Percentiles rank a stretch among this genome's conserved stretches.
These are phyloP conservation scores for Tachyglossus aculeatus DNA, from an alignment of 2,797 vertebrate species.

Conservation along the genomic window DNA sequence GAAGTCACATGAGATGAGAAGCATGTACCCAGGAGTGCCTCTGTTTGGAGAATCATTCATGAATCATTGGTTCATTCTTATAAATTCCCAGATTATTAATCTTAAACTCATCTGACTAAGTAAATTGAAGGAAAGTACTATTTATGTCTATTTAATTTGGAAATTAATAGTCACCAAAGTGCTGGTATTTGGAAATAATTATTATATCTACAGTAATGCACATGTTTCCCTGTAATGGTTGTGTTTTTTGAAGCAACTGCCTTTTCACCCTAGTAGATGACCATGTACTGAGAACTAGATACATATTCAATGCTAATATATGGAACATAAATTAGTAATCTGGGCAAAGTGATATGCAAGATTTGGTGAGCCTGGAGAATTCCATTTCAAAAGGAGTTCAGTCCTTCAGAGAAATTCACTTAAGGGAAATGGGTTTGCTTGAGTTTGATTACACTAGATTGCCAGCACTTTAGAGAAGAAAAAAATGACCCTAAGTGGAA, in stretches of 20 bases:
- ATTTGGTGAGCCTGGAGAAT: not conserved
- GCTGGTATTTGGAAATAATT: constrained; percentile 42
- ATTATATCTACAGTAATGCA: constrained; percentile 10
- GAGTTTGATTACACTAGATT: not conserved
- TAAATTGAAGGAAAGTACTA: constrained; percentile 53
- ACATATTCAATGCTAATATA: constrained; percentile 20
- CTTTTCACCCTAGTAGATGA: not conserved
- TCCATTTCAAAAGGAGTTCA: not conserved
- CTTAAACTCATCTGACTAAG: constrained; percentile 60
- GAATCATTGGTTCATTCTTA: constrained; percentile 15
- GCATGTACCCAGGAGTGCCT: constrained; percentile 1
- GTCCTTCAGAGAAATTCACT: not conserved
- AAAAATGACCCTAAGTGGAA: not conserved
- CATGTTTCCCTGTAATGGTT: not conserved
- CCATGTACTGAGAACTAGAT: not conserved
- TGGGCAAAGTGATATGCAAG: not conserved
- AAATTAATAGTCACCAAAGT: constrained; percentile 41
- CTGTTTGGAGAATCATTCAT: constrained; percentile 33
- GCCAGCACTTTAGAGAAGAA: not conserved
- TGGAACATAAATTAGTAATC: not conserved
- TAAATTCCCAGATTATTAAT: constrained; percentile 42
- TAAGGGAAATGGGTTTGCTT: not conserved
- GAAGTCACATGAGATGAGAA: not conserved
- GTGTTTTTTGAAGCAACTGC: constrained; percentile 7
- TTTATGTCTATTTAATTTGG: constrained; percentile 54